Evolutionary conservation across 1,140 invertebrate genomes (phyloP), one percentile per base, ranked within the genome.

Genomic region (Lethrus apterus): DNA sequence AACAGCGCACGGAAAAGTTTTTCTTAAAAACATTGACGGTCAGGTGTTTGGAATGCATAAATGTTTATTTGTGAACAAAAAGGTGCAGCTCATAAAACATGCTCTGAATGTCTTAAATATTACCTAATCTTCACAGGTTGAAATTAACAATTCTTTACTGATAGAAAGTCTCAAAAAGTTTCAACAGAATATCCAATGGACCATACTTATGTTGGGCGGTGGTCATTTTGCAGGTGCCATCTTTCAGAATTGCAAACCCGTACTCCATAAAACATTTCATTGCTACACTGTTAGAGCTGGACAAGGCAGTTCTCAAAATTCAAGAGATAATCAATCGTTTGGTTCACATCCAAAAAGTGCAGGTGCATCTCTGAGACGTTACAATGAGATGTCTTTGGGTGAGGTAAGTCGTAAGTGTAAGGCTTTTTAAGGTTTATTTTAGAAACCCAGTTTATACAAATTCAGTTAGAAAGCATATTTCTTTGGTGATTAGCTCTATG

Each of bases 141-240:
- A 42, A 8, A 42, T 42, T 7, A 21, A 42, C 17, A 21, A 42
- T 42, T 10, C 15, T 9, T 42, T 17, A 8, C 21, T 24, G 15
- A n/a, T 38, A 15, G 24, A 48, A 19, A 42, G 52, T 8, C 47
- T 57, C 4, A 51, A 45, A 46, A 14, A 46, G 5, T 55, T 42
- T 26, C 55, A 52, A 30, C 21, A 32, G 2, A 60, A 58, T 33
- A 26, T 52, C 19, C 45, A 64, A 5, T 89, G 84, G 83, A 78
- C 80, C 1, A 68, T 92, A 0, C 68, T 92, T 35, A 86, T 92
- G 83, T 66, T 89, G 9, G 84, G 84, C 3, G 87, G 87, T 21
- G 89, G 89, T 2, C 87, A 90, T 65, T 92, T 92, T 74, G 88
- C 88, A 36, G 88, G 81, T 7, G 86, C 81, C 21, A 71, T 93